These are phyloP conservation scores for Leptoteleia sp. DNA, from an alignment of 1,140 invertebrate genomes.

Conservation along the genomic window DNA sequence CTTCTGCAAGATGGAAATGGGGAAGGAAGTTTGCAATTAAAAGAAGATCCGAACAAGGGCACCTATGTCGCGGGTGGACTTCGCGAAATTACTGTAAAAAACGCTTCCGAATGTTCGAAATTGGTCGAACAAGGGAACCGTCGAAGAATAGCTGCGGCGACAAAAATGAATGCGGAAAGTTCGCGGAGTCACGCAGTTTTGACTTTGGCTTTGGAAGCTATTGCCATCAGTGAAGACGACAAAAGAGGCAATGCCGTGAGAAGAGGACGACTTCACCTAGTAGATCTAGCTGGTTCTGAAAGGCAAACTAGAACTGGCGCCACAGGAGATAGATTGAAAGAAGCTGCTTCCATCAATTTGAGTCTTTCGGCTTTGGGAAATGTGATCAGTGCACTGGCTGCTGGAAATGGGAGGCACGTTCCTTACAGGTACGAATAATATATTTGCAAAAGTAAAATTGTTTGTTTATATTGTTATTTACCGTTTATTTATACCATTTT, in stretches of 20 bases:
- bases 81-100: slow-evolving; percentile 88
- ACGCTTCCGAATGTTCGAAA: slow-evolving; percentile 87
- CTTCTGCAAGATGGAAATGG: slow-evolving; percentile 84
- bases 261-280: slow-evolving; percentile 93
- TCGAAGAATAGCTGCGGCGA: slow-evolving; percentile 88
- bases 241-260: slow-evolving; percentile 82
- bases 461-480: no score
- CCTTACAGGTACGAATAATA: slow-evolving; percentile 85
- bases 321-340: slow-evolving; percentile 92
- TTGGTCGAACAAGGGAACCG: slow-evolving; percentile 89
- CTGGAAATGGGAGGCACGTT: slow-evolving; percentile 93
- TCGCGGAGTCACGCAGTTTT: slow-evolving; percentile 96
- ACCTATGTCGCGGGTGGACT: slow-evolving; percentile 82
- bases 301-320: slow-evolving; percentile 93
- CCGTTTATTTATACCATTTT: no score
- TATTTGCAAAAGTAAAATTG: background rate
- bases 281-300: slow-evolving; percentile 94
- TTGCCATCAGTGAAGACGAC: slow-evolving; percentile 82
- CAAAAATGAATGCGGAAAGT: slow-evolving; percentile 93
- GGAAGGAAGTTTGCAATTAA: slow-evolving; percentile 73
- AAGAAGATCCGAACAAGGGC: slow-evolving; percentile 75
- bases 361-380: slow-evolving; percentile 96
- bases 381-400: slow-evolving; percentile 96
- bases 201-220: slow-evolving; percentile 90
- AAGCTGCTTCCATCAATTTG: slow-evolving; percentile 98